Evolutionary conservation across 1,140 invertebrate species (phyloP), one percentile per base, ranked within the genome.

Genomic region (Drosophila obscura): DNA sequence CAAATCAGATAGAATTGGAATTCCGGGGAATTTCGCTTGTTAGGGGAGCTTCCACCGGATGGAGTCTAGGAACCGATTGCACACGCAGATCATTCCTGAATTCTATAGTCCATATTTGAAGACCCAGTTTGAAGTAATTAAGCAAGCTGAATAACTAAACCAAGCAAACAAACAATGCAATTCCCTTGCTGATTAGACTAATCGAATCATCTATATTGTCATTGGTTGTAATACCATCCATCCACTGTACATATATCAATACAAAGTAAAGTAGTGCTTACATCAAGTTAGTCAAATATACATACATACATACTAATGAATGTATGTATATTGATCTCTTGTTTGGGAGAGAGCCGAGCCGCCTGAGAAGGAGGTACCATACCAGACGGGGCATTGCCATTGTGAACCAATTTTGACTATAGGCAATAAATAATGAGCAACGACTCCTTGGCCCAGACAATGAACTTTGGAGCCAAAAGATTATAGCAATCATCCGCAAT

Each of bases 81-180:
- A 9, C 35, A 39, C 13, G 22, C 41, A 11, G 45, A 43, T 35
- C 51, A 50, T 67, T 39, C 19, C 26, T 16, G 16, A 53, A 57
- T 49, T 60, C 52, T 80, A 39, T 4, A 39, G 35, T 39, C 35
- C 35, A 63, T 69, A 74, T 80, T 80, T 80, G 45, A 74, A 80
- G 77, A 80, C 77, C 77, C 62, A 80, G 64, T 80, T 80, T 80
- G n/a, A 44, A 35, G 22, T 56, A 55, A 13, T 56, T 28, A 45
- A 28, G 15, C 26, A 45, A 57, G 22, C n/a, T n/a, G 26, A 13
- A 45, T 39, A 39, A 39, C 60, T 43, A 56, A 58, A 61, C 50
- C 61, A 53, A 52, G 46, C 64, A 75, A 80, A 80, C 77, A 80
- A 80, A 68, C 77, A 79, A 71, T 65, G 76, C 58, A 51, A 43